Evolutionary conservation across 1,140 invertebrate species (phyloP).

Genomic region (Lethocerus indicus): DNA sequence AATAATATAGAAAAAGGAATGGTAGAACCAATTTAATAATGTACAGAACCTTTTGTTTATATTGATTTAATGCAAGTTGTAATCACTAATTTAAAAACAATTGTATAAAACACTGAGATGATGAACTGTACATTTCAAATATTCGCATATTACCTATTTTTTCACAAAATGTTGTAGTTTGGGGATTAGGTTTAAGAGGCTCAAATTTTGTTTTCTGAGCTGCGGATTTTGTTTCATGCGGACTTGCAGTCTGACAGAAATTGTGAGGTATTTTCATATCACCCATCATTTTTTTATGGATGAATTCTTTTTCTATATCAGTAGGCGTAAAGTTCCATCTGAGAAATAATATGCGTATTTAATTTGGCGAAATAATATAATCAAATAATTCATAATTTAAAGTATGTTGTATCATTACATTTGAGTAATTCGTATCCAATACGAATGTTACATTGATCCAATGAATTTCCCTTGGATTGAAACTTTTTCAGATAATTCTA

Average conservation of each 20-base stretch:
- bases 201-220: not conserved
- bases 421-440: not conserved
- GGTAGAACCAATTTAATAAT: too few relatives aligned
- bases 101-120: too few relatives aligned
- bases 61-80: too few relatives aligned
- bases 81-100: too few relatives aligned
- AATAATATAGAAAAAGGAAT: too few relatives aligned
- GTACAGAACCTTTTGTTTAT: too few relatives aligned
- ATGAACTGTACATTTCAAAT: not conserved
- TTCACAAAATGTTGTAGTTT: constrained; percentile 7
- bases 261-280: constrained; percentile 52
- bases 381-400: not conserved
- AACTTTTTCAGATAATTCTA: not conserved
- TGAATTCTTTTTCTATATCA: constrained; percentile 46
- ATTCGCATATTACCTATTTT: constrained; percentile 7
- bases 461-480: not conserved
- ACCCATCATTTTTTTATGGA: constrained; percentile 44
- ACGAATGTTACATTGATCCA: not conserved
- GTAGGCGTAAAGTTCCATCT: constrained; percentile 62
- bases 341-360: constrained; percentile 17
- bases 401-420: not conserved
- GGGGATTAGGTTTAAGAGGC: constrained; percentile 2
- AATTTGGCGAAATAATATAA: not conserved
- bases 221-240: constrained; percentile 28
- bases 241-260: constrained; percentile 54